Conservation (phyloP, 2,888 invertebrate species). For the Heliconius erato region DNA sequence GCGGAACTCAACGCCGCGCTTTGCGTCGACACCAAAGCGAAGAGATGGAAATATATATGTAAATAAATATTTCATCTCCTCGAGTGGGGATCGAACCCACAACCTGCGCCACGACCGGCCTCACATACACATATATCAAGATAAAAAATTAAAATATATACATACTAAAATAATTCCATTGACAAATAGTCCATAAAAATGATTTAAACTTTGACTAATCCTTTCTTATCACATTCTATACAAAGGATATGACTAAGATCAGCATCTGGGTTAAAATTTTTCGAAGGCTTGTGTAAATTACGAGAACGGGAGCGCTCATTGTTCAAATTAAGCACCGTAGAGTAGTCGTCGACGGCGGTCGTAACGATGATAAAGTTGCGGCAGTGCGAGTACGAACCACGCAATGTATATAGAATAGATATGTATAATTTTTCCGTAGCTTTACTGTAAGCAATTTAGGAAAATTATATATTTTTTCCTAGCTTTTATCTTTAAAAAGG, state of each 20-base stretch:
- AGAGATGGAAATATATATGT: no score
- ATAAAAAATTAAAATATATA: no score
- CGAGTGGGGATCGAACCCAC: no score
- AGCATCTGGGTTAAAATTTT: conserved; percentile 33
- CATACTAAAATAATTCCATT: neutral
- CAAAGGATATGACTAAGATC: conserved; percentile 10
- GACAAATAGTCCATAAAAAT: neutral
- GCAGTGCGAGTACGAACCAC: neutral
- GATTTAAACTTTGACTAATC: neutral
- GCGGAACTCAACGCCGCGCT: no score
- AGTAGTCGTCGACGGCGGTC: conserved; percentile 22
- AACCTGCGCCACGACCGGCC: no score
- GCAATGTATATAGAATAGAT: conserved; percentile 5
- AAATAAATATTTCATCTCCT: no score
- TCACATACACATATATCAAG: no score
- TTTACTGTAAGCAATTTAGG: neutral
- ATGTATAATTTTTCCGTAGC: neutral
- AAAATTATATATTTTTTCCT: neutral
- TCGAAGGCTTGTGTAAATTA: conserved; percentile 36
- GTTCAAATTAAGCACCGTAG: conserved; percentile 35
- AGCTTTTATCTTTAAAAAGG: conserved; percentile 13
- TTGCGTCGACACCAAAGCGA: no score
- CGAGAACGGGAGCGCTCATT: conserved; percentile 41
- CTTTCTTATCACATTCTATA: neutral
- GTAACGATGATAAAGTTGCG: conserved; percentile 7